Evolutionary conservation across 2,797 vertebrate genomes (phyloP).

Genomic region (Parauchenoglanis ngamensis): DNA sequence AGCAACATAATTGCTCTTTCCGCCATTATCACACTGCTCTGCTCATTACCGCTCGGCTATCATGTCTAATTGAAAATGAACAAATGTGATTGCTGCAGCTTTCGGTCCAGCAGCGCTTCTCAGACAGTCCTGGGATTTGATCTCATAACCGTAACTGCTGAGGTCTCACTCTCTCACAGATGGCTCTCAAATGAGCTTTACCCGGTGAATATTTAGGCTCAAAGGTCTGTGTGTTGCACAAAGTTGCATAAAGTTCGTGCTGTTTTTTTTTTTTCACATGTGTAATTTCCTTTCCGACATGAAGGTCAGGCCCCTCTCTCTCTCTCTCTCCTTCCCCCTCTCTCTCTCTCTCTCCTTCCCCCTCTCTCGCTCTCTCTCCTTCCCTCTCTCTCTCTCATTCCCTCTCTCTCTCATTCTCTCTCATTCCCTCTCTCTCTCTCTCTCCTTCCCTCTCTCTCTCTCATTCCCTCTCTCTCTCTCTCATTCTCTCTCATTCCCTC

Average conservation of each 20-base stretch:
- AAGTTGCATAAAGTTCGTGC: background rate
- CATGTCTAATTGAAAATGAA: background rate
- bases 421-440: no score
- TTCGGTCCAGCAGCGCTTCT: background rate
- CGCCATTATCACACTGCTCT: no score
- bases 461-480: no score
- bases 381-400: no score
- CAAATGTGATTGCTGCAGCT: background rate
- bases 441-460: no score
- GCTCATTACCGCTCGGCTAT: background rate
- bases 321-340: background rate
- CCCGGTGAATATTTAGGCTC: background rate
- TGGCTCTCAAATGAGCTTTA: background rate
- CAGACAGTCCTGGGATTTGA: background rate
- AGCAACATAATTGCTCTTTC: background rate
- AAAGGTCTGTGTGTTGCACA: background rate
- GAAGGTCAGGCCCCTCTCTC: background rate
- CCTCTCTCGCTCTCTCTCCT: constrained; percentile 5
- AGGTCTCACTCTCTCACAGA: background rate
- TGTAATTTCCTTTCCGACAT: constrained; percentile 17
- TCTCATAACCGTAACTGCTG: background rate
- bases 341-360: background rate
- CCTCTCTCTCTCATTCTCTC: no score
- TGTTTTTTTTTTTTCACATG: background rate
- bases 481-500: no score